Percentiles rank a stretch among this genome's conserved stretches.
phyloP scores from a whole-genome alignment of 2,113 vertebrate genomes.

The Lanius ludovicianus region DNA sequence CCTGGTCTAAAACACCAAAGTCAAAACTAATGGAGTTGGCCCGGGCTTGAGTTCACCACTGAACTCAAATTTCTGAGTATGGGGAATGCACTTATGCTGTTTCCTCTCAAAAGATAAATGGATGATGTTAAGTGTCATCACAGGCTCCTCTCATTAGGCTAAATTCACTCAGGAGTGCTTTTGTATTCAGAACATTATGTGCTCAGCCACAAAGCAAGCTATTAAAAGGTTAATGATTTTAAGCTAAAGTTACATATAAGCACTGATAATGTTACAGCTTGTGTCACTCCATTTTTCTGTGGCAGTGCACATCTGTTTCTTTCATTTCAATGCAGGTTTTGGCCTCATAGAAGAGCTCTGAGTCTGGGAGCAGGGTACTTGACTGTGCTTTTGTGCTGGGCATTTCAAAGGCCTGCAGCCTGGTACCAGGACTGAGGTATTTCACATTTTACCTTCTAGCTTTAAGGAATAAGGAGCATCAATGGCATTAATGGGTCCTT shows the following conservation, averaged over 20 bases:
- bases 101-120: neutral
- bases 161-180: neutral
- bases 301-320: neutral
- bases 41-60: neutral
- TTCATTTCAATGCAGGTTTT: neutral
- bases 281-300: neutral
- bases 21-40: fast-evolving
- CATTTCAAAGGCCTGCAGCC: neutral
- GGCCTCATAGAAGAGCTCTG: neutral
- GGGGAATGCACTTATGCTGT: neutral
- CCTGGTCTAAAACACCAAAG: neutral
- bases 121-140: neutral
- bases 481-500: neutral
- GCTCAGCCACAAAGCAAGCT: neutral
- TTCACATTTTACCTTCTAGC: neutral
- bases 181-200: neutral
- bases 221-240: neutral
- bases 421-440: neutral
- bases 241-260: neutral
- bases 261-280: neutral
- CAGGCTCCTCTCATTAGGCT: neutral
- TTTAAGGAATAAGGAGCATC: neutral
- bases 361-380: neutral
- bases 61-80: neutral
- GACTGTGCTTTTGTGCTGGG: neutral